A percentile compares a stretch with the other conserved stretches of the same genome.
Conservation (phyloP, 2,113 vertebrate genomes). For the Caranx ignobilis region DNA sequence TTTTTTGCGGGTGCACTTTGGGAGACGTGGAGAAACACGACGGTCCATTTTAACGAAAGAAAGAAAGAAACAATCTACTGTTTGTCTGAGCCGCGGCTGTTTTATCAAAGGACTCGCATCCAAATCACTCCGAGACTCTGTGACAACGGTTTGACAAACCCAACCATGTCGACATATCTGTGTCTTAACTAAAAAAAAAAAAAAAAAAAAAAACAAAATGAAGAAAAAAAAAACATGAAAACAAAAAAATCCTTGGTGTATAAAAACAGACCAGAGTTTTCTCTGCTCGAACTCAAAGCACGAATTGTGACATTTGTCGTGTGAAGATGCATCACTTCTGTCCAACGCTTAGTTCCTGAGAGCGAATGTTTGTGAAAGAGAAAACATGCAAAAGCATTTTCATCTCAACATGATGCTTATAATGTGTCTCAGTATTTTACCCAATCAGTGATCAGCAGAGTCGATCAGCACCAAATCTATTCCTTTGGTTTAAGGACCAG, state of each 20-base stretch:
- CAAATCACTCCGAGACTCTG: slow-evolving; percentile 6
- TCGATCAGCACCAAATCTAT: slow-evolving; percentile 50
- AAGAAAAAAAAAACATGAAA: slow-evolving; percentile 32
- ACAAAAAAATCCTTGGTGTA: slow-evolving; percentile 10
- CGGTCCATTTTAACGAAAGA: slow-evolving; percentile 55
- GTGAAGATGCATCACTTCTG: slow-evolving; percentile 29
- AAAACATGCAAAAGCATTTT: slow-evolving; percentile 31
- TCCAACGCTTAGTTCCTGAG: slow-evolving; percentile 14
- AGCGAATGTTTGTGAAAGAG: slow-evolving; percentile 18
- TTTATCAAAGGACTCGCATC: slow-evolving; percentile 32
- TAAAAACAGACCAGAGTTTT: slow-evolving; percentile 30
- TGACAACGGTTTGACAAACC: slow-evolving; percentile 22
- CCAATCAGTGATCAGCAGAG: slow-evolving; percentile 17
- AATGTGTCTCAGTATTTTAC: slow-evolving; percentile 53
- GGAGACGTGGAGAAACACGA: slow-evolving; percentile 23
- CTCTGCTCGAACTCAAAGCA: slow-evolving; percentile 51
- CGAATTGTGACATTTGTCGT: slow-evolving; percentile 33
- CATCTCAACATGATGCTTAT: slow-evolving; percentile 1
- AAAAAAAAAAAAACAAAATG: slow-evolving; percentile 31
- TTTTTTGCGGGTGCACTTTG: slow-evolving; percentile 27
- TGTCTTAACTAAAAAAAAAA: slow-evolving; percentile 36
- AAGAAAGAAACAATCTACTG: slow-evolving; percentile 47
- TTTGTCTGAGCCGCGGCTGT: slow-evolving; percentile 31
- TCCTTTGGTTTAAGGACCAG: slow-evolving; percentile 51
- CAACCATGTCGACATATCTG: slow-evolving; percentile 21